These are phyloP conservation scores for Pampus argenteus DNA, from an alignment of 2,797 vertebrate genomes.

Conservation along the genomic window DNA sequence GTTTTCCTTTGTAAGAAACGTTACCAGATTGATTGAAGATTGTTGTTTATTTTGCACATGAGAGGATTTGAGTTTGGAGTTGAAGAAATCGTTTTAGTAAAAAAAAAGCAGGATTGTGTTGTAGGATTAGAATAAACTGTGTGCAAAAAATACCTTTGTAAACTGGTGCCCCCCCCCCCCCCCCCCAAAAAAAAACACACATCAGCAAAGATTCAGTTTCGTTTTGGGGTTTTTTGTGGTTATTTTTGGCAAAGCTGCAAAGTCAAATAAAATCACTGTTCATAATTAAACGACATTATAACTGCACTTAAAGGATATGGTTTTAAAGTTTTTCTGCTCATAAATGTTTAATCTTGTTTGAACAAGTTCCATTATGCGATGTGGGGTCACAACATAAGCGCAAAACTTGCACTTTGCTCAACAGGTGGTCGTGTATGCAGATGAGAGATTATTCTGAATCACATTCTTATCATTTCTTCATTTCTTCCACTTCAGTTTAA, in stretches of 20 bases:
- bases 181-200: background rate
- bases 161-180: no score
- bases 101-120: constrained; percentile 26
- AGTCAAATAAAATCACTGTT: background rate
- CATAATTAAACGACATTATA: background rate
- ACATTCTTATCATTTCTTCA: no score
- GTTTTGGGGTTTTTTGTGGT: background rate
- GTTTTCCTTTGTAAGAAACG: constrained; percentile 42
- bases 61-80: constrained; percentile 10
- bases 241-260: background rate
- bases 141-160: constrained; percentile 2
- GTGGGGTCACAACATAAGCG: no score
- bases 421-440: no score
- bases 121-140: constrained; percentile 7
- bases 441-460: no score
- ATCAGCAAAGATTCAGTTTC: background rate
- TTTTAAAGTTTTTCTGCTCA: no score
- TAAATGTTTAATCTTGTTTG: no score
- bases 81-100: constrained; percentile 20
- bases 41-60: constrained; percentile 38
- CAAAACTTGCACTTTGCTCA: no score
- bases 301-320: background rate
- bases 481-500: no score
- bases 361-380: no score
- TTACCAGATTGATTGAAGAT: constrained; percentile 20